Base-by-base conservation (phyloP, 1,140 invertebrate species). In the Alviniconcha marisindica region DNA sequence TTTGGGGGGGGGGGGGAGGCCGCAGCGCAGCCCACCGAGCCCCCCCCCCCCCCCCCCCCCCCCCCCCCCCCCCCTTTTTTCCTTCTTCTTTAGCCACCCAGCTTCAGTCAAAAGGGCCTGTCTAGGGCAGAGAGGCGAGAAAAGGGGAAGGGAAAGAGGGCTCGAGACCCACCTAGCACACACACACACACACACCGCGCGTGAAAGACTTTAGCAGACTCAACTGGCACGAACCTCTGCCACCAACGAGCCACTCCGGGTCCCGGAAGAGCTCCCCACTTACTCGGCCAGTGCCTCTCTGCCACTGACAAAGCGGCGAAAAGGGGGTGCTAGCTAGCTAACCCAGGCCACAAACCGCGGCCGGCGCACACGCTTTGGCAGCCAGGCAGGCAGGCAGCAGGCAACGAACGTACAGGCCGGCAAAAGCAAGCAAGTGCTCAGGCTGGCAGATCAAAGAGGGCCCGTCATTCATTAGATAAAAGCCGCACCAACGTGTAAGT, bases 401-500 rank as follows among this genome's bases (percentile, higher is more conserved):
- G n/a, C n/a, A n/a, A n/a, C n/a, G n/a, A n/a, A n/a, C n/a, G n/a
- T 21, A 36, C 36, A 33, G 69, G 36, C 69, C 69, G 38, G 69
- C 31, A 71, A 66, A 71, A 60, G 79, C 66, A 81, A 81, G 66
- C 79, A 76, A 63, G 56, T 36, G 78, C 78, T 76, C 81, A 82
- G 81, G 71, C 38, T 44, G 73, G 54, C 73, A 84, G 83, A 84
- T 84, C 83, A 84, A 84, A 84, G 79, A 38, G 51, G 31, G 54
- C 42, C 69, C 31, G 51, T 81, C 78, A 84, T 74, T 84, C 83
- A 84, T 84, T 81, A 81, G 83, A 84, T 84, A 84, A 84, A 81
- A 84, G 80, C 71, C 51, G 56, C 60, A 56, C 60, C 83, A 60
- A 80, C 74, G 71, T 81, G 79, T 77, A 84, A 84, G 83, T 84